A percentile compares a stretch with the other conserved stretches of the same genome.
These are phyloP conservation scores for Ellobium chinense DNA, from an alignment of 2,888 invertebrate genomes.

Conservation along the genomic window DNA sequence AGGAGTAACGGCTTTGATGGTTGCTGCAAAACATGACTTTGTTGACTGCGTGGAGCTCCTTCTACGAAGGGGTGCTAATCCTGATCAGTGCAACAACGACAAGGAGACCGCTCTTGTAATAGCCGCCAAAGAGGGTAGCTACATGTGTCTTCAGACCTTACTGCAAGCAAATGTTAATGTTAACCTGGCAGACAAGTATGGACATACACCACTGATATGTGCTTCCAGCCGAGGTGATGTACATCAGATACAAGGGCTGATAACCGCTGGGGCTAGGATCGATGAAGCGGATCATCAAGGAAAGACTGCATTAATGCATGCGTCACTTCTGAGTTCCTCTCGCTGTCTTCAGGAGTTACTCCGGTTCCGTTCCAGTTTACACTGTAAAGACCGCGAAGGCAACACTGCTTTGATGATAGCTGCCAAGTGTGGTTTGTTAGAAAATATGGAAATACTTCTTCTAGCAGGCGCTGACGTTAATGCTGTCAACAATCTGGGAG, in stretches of 20 bases:
- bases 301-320: constrained; percentile 57
- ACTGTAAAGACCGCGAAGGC: background rate
- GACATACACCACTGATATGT: background rate
- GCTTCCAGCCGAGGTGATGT: background rate
- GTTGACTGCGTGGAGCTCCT: background rate
- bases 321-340: background rate
- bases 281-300: background rate
- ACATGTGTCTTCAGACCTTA: background rate
- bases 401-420: background rate
- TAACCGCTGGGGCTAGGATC: background rate
- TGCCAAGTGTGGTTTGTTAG: background rate
- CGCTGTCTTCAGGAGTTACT: background rate
- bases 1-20: background rate
- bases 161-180: background rate
- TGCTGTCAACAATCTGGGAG: too few relatives aligned
- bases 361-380: background rate
- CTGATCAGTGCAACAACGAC: background rate
- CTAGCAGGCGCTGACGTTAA: background rate
- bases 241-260: background rate
- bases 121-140: background rate
- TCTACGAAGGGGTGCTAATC: background rate
- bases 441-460: background rate
- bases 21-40: background rate
- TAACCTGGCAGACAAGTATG: background rate
- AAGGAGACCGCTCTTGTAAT: background rate